These are phyloP conservation scores for Cantharis flavilabris DNA, from an alignment of 2,888 invertebrate genomes.

Conservation along the genomic window DNA sequence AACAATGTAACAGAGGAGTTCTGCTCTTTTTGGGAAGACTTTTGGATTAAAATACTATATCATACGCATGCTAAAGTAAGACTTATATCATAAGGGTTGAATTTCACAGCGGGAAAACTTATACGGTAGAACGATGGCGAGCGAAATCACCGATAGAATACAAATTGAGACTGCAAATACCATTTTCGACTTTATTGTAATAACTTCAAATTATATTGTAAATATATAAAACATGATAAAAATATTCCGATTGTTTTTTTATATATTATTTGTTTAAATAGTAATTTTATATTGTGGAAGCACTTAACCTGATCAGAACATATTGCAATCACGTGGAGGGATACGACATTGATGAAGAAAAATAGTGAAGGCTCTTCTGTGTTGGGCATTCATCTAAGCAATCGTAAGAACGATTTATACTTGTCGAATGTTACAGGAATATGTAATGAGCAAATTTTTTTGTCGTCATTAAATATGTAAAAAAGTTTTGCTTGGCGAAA, in stretches of 20 bases:
- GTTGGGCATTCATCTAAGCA: conserved; percentile 40
- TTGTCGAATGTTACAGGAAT: conserved; percentile 21
- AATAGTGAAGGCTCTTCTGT: conserved; percentile 45
- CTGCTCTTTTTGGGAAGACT: conserved; percentile 27
- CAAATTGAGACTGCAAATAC: conserved; percentile 43
- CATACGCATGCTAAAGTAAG: conserved; percentile 45
- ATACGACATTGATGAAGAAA: conserved; percentile 53
- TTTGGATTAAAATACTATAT: conserved; percentile 35
- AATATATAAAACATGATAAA: background rate
- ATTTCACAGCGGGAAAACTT: conserved; percentile 54
- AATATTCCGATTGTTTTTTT: background rate
- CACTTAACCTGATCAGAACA: conserved; percentile 50
- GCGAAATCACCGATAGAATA: conserved; percentile 54
- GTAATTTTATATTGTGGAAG: background rate
- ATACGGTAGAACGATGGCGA: conserved; percentile 54
- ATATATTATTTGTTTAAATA: background rate
- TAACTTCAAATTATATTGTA: background rate
- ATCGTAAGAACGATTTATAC: conserved; percentile 47
- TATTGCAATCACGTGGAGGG: conserved; percentile 50
- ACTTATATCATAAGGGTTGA: conserved; percentile 51
- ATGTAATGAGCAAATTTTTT: background rate
- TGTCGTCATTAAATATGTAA: background rate
- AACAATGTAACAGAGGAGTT: conserved; percentile 26
- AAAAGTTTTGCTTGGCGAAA: background rate
- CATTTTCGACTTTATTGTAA: conserved; percentile 6